A percentile compares a stretch with the other conserved stretches of the same genome.
Evolutionary conservation across 2,797 vertebrate species (phyloP).

Genomic region (Rachycentron canadum): DNA sequence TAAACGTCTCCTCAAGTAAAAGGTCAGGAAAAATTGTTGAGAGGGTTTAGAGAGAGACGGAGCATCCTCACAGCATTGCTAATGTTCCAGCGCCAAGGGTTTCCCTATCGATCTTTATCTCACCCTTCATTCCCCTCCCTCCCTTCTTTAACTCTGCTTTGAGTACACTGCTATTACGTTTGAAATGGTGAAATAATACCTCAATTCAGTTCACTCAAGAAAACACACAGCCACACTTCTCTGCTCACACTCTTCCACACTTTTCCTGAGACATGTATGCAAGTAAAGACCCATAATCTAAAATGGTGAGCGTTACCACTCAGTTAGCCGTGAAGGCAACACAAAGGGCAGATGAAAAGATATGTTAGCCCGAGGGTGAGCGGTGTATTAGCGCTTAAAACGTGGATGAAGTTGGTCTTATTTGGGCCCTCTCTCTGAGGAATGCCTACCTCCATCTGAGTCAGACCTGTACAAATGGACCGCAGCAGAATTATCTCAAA

Average conservation of each 20-base stretch:
- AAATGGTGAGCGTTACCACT: constrained; percentile 54
- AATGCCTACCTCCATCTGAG: constrained; percentile 39
- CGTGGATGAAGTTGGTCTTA: constrained; percentile 16
- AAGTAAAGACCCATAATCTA: constrained; percentile 31
- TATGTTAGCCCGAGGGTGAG: constrained; percentile 37
- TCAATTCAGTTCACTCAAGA: background rate
- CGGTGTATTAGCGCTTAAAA: constrained; percentile 57
- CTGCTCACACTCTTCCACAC: background rate
- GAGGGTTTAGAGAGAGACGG: constrained; percentile 55
- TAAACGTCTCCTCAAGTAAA: constrained; percentile 75
- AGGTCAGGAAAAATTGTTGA: constrained; percentile 64
- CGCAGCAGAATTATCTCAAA: constrained; percentile 26
- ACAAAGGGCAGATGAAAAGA: constrained; percentile 57
- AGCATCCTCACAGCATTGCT: constrained; percentile 59
- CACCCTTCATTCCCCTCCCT: background rate
- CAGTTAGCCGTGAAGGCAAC: constrained; percentile 52
- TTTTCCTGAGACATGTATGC: constrained; percentile 10
- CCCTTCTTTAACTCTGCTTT: constrained; percentile 33
- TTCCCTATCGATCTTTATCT: constrained; percentile 61
- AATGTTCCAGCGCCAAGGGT: constrained; percentile 52
- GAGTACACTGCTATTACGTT: constrained; percentile 15
- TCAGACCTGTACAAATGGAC: constrained; percentile 22
- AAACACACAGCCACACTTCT: constrained; percentile 1
- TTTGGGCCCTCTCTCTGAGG: constrained; percentile 37
- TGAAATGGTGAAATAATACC: constrained; percentile 30